Evolutionary conservation across 2,113 vertebrate genomes (phyloP).

Genomic region (Excalfactoria chinensis): DNA sequence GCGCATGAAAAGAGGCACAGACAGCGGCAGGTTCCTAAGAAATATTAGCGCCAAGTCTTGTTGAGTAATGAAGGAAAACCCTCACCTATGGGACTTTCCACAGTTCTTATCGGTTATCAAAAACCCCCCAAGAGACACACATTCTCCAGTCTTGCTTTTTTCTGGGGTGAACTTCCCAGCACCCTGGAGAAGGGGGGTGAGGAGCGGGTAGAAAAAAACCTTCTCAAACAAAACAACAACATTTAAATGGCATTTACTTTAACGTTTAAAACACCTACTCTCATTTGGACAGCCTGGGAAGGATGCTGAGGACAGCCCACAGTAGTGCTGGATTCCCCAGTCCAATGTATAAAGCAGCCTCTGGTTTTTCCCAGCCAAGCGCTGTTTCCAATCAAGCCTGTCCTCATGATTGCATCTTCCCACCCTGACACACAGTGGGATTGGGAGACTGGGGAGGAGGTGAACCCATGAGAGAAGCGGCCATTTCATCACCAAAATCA

Average conservation of each 20-base stretch:
- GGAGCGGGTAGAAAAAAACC: neutral
- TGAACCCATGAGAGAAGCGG: neutral
- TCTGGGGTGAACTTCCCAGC: conserved; percentile 35
- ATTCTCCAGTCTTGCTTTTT: neutral
- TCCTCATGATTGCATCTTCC: neutral
- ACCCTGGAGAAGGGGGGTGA: neutral
- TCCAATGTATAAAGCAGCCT: neutral
- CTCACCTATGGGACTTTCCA: conserved; percentile 64
- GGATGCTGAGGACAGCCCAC: neutral
- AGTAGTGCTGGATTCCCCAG: neutral
- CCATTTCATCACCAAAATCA: neutral
- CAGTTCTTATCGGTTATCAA: conserved; percentile 14
- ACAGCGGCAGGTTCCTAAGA: conserved; percentile 8
- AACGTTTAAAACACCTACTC: neutral
- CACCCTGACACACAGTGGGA: neutral
- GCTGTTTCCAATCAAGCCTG: neutral
- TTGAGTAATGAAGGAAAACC: conserved; percentile 59
- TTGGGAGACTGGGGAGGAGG: neutral
- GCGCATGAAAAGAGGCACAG: neutral
- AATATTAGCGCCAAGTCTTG: neutral
- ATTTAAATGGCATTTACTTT: neutral
- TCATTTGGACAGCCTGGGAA: neutral
- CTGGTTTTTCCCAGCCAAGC: neutral
- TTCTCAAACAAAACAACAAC: neutral
- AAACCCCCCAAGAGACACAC: conserved; percentile 9